Conservation (phyloP, 1,140 invertebrate genomes). For the Drosophila tsacasi region DNA sequence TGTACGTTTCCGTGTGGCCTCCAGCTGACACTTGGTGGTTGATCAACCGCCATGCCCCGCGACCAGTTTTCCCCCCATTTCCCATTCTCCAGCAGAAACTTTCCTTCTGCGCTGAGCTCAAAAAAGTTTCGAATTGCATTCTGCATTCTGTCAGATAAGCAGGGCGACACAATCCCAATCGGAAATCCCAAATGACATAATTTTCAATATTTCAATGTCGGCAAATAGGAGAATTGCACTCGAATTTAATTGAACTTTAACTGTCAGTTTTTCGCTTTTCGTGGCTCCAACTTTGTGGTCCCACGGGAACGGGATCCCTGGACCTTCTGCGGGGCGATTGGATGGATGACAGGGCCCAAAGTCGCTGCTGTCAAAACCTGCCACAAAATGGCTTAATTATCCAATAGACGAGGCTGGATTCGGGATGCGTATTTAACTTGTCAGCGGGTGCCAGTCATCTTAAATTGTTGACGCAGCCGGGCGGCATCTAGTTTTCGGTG, state of each 20-base stretch:
- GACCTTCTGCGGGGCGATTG: neutral
- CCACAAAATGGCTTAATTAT: slow-evolving; percentile 83
- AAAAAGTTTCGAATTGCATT: slow-evolving; percentile 75
- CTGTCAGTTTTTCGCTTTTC: slow-evolving; percentile 38
- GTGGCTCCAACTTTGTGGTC: neutral
- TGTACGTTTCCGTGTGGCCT: slow-evolving; percentile 24
- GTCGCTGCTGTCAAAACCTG: slow-evolving; percentile 77
- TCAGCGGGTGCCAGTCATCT: slow-evolving; percentile 74
- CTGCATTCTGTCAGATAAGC: slow-evolving; percentile 68
- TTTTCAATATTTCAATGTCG: slow-evolving; percentile 68
- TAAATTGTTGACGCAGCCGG: slow-evolving; percentile 50
- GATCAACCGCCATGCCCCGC: slow-evolving; percentile 49
- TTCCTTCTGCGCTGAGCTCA: slow-evolving; percentile 28
- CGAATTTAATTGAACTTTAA: slow-evolving; percentile 80
- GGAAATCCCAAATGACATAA: slow-evolving; percentile 59
- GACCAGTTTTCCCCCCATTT: neutral
- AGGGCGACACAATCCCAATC: slow-evolving; percentile 38
- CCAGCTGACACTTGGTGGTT: slow-evolving; percentile 64
- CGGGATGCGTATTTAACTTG: slow-evolving; percentile 62
- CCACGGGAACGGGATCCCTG: slow-evolving; percentile 4
- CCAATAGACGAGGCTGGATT: slow-evolving; percentile 70
- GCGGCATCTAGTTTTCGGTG: slow-evolving; percentile 15
- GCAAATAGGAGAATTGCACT: slow-evolving; percentile 40
- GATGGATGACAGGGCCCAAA: slow-evolving; percentile 68
- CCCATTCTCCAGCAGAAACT: slow-evolving; percentile 44